Base-by-base conservation (phyloP, 2,888 invertebrate genomes). In the Monoplex corrugatus region DNA sequence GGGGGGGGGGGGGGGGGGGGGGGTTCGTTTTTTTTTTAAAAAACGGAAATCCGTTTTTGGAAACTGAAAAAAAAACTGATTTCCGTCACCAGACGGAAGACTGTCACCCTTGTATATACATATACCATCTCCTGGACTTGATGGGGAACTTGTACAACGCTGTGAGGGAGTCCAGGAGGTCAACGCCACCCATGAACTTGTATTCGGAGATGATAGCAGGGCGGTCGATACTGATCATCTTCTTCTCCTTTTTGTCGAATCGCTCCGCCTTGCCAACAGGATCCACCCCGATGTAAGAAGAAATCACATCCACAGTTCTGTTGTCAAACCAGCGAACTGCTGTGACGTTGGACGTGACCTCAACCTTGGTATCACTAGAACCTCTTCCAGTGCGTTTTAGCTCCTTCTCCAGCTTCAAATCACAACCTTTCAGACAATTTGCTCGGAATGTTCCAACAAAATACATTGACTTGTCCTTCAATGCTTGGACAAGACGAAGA, bases 301-400 rank as follows among this genome's bases (percentile, higher is more conserved):
- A 92, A 10, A 92, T 23, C 19, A 91, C 23, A 23, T 57, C 57
- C 13, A 57, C 57, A 44, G 85, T 90, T 89, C 89, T 88, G 40
- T 92, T 93, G 88, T 92, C 92, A 89, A 87, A 91, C 92, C 92
- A 92, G n/a, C 91, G 50, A 19, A 92, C 88, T 28, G 89, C 90
- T 0, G 89, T 63, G 19, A 90, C 40, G n/a, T 89, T 87, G 10
- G 85, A 89, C 40, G 50, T 87, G 87, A 57, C 82, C 86, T 92
- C 90, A 10, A 89, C 89, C 68, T 89, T 89, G 16, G 19, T 80
- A 72, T 92, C 91, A 45, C 87, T 40, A 32, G 90, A 78, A 19
- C 93, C 92, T 35, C 92, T 85, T 32, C 90, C 89, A 86, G 89
- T 89, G 43, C 87, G 90, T 63, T 91, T 91, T 45, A 91, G 32